phyloP scores from a whole-genome alignment of 64 coral and sea anemone genomes.

The Montipora sp. region DNA sequence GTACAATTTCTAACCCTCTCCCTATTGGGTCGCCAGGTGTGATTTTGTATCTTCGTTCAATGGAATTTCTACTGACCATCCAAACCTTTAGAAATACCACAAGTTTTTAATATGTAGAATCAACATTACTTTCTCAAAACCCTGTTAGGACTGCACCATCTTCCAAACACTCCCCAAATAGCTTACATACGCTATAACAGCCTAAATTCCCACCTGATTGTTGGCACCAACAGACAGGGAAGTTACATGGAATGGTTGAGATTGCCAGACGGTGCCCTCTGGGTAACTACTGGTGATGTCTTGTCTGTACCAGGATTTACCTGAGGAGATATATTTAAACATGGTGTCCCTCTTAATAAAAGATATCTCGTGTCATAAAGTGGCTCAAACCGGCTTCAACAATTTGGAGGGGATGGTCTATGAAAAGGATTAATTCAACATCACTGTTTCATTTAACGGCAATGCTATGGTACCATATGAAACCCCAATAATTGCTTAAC shows the following conservation, averaged over 20 bases:
- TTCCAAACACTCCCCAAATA: too few relatives aligned
- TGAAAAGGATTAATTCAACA: too few relatives aligned
- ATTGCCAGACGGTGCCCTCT: conserved; percentile 84
- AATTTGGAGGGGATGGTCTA: too few relatives aligned
- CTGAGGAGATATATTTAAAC: conserved; percentile 19
- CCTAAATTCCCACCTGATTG: conserved; percentile 62
- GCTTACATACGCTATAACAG: too few relatives aligned
- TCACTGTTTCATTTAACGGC: too few relatives aligned
- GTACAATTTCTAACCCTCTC: conserved; percentile 31
- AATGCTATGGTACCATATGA: too few relatives aligned
- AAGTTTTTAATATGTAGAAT: not conserved
- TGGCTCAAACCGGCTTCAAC: too few relatives aligned
- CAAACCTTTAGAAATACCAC: conserved; percentile 17
- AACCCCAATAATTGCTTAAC: too few relatives aligned
- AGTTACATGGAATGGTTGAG: conserved; percentile 50
- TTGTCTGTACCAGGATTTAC: conserved; percentile 71
- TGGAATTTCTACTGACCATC: conserved; percentile 37
- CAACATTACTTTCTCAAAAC: too few relatives aligned
- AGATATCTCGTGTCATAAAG: too few relatives aligned
- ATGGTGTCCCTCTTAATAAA: not conserved
- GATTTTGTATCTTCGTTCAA: conserved; percentile 34
- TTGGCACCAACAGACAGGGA: conserved; percentile 75
- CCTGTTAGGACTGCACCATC: too few relatives aligned
- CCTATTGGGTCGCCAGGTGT: conserved; percentile 44
- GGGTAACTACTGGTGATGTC: conserved; percentile 84